These are phyloP conservation scores for Furnarius figulus DNA, from an alignment of 2,113 vertebrate species.

Conservation along the genomic window DNA sequence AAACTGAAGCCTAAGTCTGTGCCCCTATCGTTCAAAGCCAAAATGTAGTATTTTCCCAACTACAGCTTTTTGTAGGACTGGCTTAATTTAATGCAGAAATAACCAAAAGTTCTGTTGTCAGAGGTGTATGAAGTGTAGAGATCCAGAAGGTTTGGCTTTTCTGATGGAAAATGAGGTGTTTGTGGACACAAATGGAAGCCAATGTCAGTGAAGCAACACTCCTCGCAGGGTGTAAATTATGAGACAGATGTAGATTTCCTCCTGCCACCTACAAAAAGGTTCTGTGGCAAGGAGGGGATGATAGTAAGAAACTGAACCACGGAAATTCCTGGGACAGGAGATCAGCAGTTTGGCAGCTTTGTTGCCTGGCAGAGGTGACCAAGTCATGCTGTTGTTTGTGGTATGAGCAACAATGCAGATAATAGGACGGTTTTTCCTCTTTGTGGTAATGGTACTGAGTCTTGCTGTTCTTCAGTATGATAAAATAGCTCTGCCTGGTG, in stretches of 20 bases:
- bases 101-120: neutral
- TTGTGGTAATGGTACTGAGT: fast-evolving
- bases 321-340: neutral
- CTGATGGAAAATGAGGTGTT: neutral
- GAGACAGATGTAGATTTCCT: neutral
- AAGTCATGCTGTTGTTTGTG: neutral
- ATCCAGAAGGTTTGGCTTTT: neutral
- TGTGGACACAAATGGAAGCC: neutral
- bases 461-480: neutral
- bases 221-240: neutral
- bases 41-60: neutral
- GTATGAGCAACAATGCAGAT: neutral
- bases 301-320: neutral
- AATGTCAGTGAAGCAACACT: neutral
- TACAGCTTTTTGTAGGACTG: neutral
- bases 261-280: neutral
- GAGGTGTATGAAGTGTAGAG: neutral
- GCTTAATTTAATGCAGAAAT: neutral
- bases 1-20: neutral
- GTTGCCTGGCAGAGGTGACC: neutral
- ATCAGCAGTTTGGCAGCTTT: neutral
- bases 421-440: neutral
- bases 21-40: neutral
- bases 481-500: neutral
- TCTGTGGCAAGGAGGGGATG: neutral